Evolutionary conservation across 2,113 vertebrate genomes (phyloP).

Genomic region (Haemorhous mexicanus): DNA sequence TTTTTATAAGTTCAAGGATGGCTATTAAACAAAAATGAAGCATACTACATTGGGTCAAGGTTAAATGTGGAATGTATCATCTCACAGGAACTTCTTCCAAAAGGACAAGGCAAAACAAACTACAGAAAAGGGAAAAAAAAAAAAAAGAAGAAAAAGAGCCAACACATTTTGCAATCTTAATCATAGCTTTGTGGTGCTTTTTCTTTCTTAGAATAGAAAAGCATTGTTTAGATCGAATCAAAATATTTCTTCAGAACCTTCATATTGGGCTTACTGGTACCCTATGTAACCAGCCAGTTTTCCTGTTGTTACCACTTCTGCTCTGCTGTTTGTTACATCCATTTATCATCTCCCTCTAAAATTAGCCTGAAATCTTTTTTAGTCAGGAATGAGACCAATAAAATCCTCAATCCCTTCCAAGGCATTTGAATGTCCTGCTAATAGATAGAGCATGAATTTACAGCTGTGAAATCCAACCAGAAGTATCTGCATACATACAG

Average conservation of each 20-base stretch:
- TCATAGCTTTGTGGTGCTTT: neutral
- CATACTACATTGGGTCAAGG: neutral
- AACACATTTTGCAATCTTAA: slow-evolving; percentile 28
- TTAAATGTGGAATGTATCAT: neutral
- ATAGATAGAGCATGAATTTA: neutral
- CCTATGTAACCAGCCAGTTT: neutral
- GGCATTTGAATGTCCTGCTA: neutral
- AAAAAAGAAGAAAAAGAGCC: neutral
- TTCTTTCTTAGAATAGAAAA: slow-evolving; percentile 23
- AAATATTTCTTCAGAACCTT: neutral
- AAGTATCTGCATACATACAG: neutral
- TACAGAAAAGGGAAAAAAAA: neutral
- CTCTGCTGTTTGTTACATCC: neutral
- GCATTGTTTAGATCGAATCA: neutral
- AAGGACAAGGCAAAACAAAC: neutral
- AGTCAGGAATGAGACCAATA: neutral
- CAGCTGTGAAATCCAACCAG: neutral
- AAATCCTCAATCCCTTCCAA: neutral
- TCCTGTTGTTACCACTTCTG: neutral
- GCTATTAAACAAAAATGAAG: neutral
- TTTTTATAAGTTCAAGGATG: neutral
- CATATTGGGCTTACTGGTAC: neutral
- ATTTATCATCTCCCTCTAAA: neutral
- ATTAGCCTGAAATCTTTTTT: neutral
- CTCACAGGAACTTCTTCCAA: neutral